These are phyloP conservation scores for Platyura marginata DNA, from an alignment of 1,140 invertebrate species.

Conservation along the genomic window DNA sequence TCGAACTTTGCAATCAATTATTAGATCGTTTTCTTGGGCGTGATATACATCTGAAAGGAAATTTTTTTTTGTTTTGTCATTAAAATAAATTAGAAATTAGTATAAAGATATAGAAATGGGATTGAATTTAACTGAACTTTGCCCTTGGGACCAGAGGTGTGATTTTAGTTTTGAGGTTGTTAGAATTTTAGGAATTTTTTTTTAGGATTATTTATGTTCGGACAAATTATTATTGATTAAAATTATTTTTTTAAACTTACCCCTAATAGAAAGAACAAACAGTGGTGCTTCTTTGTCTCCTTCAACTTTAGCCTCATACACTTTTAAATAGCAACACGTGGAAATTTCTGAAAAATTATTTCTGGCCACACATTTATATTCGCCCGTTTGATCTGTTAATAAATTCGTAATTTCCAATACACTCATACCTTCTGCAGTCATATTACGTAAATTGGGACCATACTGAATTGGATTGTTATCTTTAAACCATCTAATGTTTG, in stretches of 20 bases:
- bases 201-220: slow-evolving; percentile 3
- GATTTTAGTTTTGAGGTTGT: slow-evolving; percentile 6
- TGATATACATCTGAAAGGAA: slow-evolving; percentile 41
- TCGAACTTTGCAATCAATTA: slow-evolving; percentile 55
- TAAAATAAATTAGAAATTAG: no score
- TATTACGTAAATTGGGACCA: slow-evolving; percentile 15
- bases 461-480: slow-evolving; percentile 34
- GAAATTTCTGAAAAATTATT: slow-evolving; percentile 22
- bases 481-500: slow-evolving; percentile 67
- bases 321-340: slow-evolving; percentile 23
- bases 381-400: slow-evolving; percentile 14
- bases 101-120: no score
- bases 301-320: slow-evolving; percentile 19
- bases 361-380: slow-evolving; percentile 21
- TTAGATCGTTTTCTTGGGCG: slow-evolving; percentile 46
- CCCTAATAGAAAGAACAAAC: slow-evolving; percentile 21
- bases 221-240: slow-evolving; percentile 3
- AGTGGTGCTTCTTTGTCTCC: slow-evolving; percentile 22
- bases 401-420: slow-evolving; percentile 16
- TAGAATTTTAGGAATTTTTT: not conserved
- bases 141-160: not conserved
- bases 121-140: no score
- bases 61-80: no score
- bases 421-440: slow-evolving; percentile 19
- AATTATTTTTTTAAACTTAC: slow-evolving; percentile 11